Percentiles rank a stretch among this genome's conserved stretches.
phyloP scores from a whole-genome alignment of 2,797 vertebrate species.

The Emys orbicularis region DNA sequence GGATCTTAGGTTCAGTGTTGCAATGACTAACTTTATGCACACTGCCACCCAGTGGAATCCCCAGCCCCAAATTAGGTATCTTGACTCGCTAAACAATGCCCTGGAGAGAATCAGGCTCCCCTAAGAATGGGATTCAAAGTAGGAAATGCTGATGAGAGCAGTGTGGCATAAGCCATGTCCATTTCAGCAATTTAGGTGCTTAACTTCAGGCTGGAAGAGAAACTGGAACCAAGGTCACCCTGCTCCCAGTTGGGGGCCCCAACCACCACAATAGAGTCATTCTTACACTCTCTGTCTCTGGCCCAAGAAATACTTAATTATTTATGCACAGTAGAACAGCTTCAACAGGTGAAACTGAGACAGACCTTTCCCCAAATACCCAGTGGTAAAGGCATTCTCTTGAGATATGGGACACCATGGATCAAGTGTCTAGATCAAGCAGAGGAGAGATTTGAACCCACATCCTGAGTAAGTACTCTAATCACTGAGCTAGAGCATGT shows the following conservation, averaged over 20 bases:
- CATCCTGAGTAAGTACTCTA: not conserved
- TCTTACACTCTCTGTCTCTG: not conserved
- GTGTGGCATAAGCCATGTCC: not conserved
- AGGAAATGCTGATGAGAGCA: not conserved
- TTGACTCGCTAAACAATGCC: not conserved
- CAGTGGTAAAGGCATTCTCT: not conserved
- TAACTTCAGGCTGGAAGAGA: not conserved
- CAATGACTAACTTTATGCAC: not conserved
- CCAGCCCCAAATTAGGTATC: not conserved
- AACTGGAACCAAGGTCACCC: not conserved
- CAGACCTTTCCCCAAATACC: not conserved
- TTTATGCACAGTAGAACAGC: not conserved
- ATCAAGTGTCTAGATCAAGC: not conserved
- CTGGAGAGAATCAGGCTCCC: not conserved
- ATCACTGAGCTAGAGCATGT: not conserved
- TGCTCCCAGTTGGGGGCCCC: not conserved
- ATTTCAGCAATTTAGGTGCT: not conserved
- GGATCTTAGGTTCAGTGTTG: not conserved
- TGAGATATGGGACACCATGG: not conserved
- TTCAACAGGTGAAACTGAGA: not conserved
- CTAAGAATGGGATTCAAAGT: not conserved
- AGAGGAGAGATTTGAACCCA: not conserved
- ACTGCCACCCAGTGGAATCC: not conserved
- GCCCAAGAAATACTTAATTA: not conserved
- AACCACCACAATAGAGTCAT: not conserved